Conservation (phyloP, 35 echinoderm and acorn worm genomes). For the Hemicentrotus pulcherrimus region DNA sequence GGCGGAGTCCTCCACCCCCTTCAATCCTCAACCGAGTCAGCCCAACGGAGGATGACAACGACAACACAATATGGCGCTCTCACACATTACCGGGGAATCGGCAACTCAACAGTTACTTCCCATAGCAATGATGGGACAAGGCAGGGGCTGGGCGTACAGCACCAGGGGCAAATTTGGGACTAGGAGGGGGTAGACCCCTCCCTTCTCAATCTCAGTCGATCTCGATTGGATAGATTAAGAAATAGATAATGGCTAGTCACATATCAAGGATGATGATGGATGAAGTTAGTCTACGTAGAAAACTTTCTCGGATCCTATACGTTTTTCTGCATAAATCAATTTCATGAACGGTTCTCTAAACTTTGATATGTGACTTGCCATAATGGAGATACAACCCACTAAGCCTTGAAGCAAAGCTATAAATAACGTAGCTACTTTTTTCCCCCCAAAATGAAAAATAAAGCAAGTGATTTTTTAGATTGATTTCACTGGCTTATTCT, state of each 20-base stretch:
- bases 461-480: neutral
- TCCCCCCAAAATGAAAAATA: neutral
- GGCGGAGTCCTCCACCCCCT: conserved; percentile 28
- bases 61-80: conserved; percentile 43
- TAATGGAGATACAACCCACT: neutral
- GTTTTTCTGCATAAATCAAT: too few relatives aligned
- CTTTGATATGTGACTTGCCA: too few relatives aligned
- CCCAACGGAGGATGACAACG: conserved; percentile 36
- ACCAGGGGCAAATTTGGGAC: neutral
- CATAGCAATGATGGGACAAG: conserved; percentile 3
- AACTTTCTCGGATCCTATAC: neutral
- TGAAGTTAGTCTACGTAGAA: neutral
- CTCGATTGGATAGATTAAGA: neutral
- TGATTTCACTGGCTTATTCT: neutral
- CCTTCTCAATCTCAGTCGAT: neutral
- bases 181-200: neutral
- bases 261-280: neutral
- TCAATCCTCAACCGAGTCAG: conserved; percentile 23
- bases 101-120: conserved; percentile 37
- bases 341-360: too few relatives aligned
- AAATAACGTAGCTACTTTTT: neutral
- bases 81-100: conserved; percentile 17
- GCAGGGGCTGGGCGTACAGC: neutral
- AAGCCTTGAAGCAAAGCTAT: neutral
- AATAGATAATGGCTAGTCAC: neutral